Conservation (phyloP, 2,888 invertebrate genomes). For the Rhagium mordax region DNA sequence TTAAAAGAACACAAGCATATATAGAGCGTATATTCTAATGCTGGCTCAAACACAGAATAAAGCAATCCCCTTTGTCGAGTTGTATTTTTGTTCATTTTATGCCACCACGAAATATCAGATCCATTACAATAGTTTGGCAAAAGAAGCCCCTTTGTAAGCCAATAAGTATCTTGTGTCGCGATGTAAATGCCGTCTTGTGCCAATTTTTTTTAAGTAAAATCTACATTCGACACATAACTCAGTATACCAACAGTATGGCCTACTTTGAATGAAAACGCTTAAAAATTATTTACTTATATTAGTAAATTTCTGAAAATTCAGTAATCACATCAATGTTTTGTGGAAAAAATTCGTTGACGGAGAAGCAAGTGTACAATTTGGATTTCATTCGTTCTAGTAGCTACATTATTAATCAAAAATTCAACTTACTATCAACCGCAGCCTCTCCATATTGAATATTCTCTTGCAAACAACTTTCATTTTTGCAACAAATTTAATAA, state of each 20-base stretch:
- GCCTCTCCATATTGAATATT: slow-evolving; percentile 20
- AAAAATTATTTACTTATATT: too few species aligned
- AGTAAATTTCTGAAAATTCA: too few species aligned
- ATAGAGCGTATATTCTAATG: too few species aligned
- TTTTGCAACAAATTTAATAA: slow-evolving; percentile 14
- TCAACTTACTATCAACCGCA: slow-evolving; percentile 31
- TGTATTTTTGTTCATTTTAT: background rate
- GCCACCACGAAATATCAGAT: background rate
- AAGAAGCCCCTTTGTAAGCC: background rate
- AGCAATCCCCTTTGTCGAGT: background rate
- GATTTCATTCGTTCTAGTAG: too few species aligned
- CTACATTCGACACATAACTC: too few species aligned
- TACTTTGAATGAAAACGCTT: too few species aligned
- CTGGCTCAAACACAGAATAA: too few species aligned
- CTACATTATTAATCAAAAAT: background rate
- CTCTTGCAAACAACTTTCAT: slow-evolving; percentile 37
- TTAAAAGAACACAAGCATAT: too few species aligned
- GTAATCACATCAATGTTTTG: too few species aligned
- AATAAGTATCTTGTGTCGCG: background rate
- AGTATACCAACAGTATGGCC: too few species aligned
- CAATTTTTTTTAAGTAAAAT: background rate
- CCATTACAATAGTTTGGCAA: background rate
- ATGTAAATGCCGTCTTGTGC: background rate
- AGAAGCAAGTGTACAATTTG: too few species aligned
- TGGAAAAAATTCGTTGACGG: too few species aligned